phyloP scores from a whole-genome alignment of 2,113 vertebrate species.

The Upupa epops region DNA sequence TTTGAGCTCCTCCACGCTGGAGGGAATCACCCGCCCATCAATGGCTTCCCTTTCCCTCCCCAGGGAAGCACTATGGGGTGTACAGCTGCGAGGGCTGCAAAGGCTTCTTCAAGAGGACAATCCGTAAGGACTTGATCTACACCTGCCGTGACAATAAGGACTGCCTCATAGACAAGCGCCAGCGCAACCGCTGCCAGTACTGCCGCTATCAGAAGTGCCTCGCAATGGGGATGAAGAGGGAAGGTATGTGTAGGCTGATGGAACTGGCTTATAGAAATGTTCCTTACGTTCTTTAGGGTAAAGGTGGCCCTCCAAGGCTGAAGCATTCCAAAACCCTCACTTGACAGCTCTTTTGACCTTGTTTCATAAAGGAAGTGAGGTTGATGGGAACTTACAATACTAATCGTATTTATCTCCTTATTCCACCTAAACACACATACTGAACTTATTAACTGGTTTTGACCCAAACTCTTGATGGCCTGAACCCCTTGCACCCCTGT shows the following conservation, averaged over 20 bases:
- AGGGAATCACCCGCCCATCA: neutral
- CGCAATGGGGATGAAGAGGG: conserved; percentile 96
- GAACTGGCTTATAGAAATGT: neutral
- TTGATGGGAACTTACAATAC: neutral
- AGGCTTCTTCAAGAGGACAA: conserved; percentile 96
- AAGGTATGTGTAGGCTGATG: conserved; percentile 76
- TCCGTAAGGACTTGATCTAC: conserved; percentile 93
- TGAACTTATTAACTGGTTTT: neutral
- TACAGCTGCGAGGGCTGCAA: conserved; percentile 98
- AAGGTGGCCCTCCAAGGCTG: neutral
- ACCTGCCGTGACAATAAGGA: conserved; percentile 95
- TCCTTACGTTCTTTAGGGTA: fast-evolving
- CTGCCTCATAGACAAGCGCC: conserved; percentile 94
- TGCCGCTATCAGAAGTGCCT: conserved; percentile 99
- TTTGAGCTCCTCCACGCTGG: fast-evolving
- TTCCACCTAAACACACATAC: neutral
- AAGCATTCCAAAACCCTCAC: neutral
- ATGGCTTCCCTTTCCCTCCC: neutral
- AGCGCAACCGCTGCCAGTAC: conserved; percentile 97
- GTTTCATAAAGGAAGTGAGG: fast-evolving
- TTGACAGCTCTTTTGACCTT: neutral
- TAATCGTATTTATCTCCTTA: neutral
- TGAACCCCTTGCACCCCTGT: neutral
- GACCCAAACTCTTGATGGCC: neutral
- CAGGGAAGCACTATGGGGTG: conserved; percentile 97